These are phyloP conservation scores for Slavum lentiscoides DNA, from an alignment of 2,888 invertebrate species.

Conservation along the genomic window DNA sequence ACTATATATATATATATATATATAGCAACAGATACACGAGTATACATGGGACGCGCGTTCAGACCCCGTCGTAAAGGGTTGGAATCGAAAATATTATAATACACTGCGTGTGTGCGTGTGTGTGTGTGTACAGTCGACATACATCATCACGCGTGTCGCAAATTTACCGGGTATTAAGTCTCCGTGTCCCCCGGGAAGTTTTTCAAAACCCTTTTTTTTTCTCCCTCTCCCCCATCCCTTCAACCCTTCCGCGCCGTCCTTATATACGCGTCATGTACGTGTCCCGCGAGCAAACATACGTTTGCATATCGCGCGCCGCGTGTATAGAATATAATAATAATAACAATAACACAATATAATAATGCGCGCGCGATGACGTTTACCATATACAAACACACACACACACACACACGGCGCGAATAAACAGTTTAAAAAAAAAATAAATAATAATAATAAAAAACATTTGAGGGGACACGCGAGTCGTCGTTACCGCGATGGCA, in stretches of 20 bases:
- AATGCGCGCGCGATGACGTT: conserved; percentile 15
- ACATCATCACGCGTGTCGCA: conserved; percentile 39
- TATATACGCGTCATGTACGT: no score
- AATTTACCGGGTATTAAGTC: conserved; percentile 50
- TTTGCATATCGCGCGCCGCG: neutral
- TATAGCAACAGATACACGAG: no score
- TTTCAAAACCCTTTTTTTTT: conserved; percentile 34
- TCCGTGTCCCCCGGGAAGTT: conserved; percentile 12
- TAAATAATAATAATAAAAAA: neutral
- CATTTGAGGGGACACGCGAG: neutral
- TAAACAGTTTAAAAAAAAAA: conserved; percentile 3
- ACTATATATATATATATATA: no score
- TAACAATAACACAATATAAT: neutral
- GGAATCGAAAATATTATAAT: neutral
- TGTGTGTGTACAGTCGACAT: neutral
- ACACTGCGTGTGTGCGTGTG: no score
- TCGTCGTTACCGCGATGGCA: neutral
- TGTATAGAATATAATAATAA: neutral
- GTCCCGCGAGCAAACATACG: conserved; percentile 36
- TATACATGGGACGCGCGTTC: no score
- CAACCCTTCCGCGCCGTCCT: no score
- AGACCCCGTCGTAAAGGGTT: conserved; percentile 8
- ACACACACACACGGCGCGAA: neutral
- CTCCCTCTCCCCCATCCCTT: no score
- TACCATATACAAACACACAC: no score